Evolutionary conservation across 2,888 invertebrate genomes (phyloP).

Genomic region (Encarsia formosa): DNA sequence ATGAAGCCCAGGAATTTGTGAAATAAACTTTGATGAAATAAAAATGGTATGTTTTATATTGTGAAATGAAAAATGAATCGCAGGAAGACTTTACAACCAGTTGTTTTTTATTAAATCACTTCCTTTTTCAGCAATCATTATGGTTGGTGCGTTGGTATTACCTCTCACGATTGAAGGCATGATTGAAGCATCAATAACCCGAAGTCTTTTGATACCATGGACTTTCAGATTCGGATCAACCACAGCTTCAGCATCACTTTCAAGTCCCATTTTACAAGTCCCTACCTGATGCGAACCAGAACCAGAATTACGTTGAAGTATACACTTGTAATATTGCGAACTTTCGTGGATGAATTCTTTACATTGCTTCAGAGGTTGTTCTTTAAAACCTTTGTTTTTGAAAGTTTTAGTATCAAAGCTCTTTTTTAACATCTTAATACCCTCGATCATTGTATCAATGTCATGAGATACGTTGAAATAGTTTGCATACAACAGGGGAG

Average conservation of each 20-base stretch:
- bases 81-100: too few species aligned
- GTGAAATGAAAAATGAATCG: too few species aligned
- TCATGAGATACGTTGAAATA: conserved; percentile 63
- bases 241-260: background rate
- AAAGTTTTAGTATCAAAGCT: background rate
- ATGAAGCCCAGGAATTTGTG: conserved; percentile 1
- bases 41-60: too few species aligned
- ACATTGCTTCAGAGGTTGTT: background rate
- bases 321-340: background rate
- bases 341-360: background rate
- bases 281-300: background rate
- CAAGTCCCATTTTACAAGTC: background rate
- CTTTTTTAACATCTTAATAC: conserved; percentile 31
- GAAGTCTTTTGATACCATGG: background rate
- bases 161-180: background rate
- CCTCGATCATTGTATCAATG: conserved; percentile 59
- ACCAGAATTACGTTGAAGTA: background rate
- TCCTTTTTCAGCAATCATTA: background rate
- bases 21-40: too few species aligned
- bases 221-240: background rate
- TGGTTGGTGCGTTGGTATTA: background rate
- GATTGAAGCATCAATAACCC: background rate
- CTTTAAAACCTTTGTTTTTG: background rate
- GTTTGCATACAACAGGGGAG: conserved; percentile 69
- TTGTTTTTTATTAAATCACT: conserved; percentile 20